These are phyloP conservation scores for Champsocephalus gunnari DNA, from an alignment of 2,797 vertebrate genomes.

Conservation along the genomic window DNA sequence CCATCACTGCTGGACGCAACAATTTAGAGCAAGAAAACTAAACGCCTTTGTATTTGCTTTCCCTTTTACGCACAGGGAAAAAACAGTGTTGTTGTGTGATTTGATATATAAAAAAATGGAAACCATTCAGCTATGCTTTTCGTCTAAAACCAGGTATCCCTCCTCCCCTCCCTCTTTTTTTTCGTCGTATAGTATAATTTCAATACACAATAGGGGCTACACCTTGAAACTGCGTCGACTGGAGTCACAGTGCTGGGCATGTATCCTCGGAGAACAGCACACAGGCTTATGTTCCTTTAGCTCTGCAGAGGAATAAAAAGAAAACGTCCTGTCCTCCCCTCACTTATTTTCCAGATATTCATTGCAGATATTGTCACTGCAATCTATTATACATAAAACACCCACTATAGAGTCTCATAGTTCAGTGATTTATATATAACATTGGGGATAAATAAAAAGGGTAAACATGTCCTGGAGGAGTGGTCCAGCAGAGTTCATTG, in stretches of 20 bases:
- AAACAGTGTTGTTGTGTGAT: constrained; percentile 41
- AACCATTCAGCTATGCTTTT: constrained; percentile 81
- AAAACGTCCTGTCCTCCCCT: constrained; percentile 71
- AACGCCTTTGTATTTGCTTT: constrained; percentile 58
- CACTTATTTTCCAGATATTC: constrained; percentile 75
- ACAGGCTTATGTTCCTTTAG: constrained; percentile 76
- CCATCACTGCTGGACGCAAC: constrained; percentile 65
- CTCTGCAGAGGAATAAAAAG: constrained; percentile 57
- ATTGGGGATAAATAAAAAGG: constrained; percentile 87
- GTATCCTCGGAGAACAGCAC: constrained; percentile 84
- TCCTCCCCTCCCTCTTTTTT: constrained; percentile 36
- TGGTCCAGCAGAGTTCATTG: constrained; percentile 88
- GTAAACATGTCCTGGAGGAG: constrained; percentile 80
- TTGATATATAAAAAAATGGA: constrained; percentile 81
- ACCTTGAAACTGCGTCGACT: constrained; percentile 90
- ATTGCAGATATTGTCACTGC: constrained; percentile 84
- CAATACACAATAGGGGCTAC: constrained; percentile 88
- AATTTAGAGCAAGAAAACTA: constrained; percentile 65
- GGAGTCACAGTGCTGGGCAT: constrained; percentile 90
- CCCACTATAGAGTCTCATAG: constrained; percentile 89
- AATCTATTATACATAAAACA: constrained; percentile 91
- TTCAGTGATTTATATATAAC: constrained; percentile 91
- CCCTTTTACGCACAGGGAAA: constrained; percentile 61
- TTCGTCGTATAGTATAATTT: constrained; percentile 79
- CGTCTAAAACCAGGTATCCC: constrained; percentile 52